phyloP scores from a whole-genome alignment of 2,888 invertebrate species.

The Pelosia muscerda region DNA sequence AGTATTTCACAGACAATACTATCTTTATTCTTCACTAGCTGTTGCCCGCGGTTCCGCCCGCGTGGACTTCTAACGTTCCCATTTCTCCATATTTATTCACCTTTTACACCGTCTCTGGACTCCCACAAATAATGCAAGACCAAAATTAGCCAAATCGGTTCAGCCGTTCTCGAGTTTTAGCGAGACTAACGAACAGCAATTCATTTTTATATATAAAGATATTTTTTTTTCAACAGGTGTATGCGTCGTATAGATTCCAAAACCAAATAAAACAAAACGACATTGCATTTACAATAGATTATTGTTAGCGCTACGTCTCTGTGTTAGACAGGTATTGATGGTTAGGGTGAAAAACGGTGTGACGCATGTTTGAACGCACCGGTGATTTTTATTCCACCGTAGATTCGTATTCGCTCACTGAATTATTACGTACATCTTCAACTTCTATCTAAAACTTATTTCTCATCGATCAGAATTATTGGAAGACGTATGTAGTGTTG shows the following conservation, averaged over 20 bases:
- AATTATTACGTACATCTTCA: background rate
- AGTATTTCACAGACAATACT: too few species aligned
- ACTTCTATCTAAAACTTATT: background rate
- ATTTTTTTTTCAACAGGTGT: too few species aligned
- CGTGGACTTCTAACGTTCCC: too few species aligned
- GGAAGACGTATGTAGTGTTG: background rate
- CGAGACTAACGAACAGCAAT: too few species aligned
- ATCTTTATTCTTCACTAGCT: too few species aligned
- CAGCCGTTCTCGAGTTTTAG: too few species aligned
- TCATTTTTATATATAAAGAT: too few species aligned
- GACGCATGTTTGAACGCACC: background rate
- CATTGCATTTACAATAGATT: conserved; percentile 11
- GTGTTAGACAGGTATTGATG: conserved; percentile 14
- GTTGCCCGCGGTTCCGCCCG: too few species aligned
- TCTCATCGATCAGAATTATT: background rate
- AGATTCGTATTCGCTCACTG: background rate
- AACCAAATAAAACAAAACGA: conserved; percentile 2
- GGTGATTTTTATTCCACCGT: background rate
- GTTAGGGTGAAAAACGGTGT: background rate
- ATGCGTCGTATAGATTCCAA: background rate
- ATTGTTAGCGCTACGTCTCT: conserved; percentile 6
- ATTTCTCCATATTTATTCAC: too few species aligned
- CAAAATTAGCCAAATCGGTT: too few species aligned
- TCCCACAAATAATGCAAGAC: too few species aligned
- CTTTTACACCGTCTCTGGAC: too few species aligned